Evolutionary conservation across 2,888 invertebrate genomes (phyloP).

Genomic region (Philopedon plagiatum): DNA sequence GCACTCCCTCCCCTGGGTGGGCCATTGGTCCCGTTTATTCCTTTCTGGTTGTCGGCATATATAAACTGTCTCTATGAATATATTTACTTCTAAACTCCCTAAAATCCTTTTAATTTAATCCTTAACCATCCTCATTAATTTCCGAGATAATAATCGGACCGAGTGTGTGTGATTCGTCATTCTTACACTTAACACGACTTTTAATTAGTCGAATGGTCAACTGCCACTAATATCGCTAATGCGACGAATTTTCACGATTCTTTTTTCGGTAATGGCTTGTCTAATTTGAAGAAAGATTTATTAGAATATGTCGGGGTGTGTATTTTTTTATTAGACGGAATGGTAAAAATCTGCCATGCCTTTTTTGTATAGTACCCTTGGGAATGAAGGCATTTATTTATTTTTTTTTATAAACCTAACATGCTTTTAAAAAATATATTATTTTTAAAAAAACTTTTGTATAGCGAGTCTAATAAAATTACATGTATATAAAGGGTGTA

Average conservation of each 20-base stretch:
- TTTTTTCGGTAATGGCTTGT: slow-evolving; percentile 50
- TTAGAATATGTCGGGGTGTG: slow-evolving; percentile 44
- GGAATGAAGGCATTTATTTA: slow-evolving; percentile 14
- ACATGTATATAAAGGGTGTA: too few relatives aligned
- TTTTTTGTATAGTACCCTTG: slow-evolving; percentile 20
- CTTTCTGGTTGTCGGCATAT: too few relatives aligned
- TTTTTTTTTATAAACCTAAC: background rate
- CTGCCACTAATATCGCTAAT: slow-evolving; percentile 44
- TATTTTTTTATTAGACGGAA: slow-evolving; percentile 20
- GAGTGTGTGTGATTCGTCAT: slow-evolving; percentile 50
- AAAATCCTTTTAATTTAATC: slow-evolving; percentile 40
- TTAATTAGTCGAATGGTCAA: slow-evolving; percentile 48
- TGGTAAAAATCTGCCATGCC: slow-evolving; percentile 35
- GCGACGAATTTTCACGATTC: slow-evolving; percentile 41
- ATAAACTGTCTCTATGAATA: too few relatives aligned
- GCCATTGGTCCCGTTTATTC: too few relatives aligned
- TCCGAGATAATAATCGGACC: slow-evolving; percentile 34
- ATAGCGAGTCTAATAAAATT: too few relatives aligned
- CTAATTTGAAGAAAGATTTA: slow-evolving; percentile 49
- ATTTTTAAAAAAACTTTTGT: too few relatives aligned
- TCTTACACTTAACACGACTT: slow-evolving; percentile 47
- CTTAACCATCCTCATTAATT: slow-evolving; percentile 48
- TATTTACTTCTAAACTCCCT: background rate
- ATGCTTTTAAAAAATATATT: too few relatives aligned
- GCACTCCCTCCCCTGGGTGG: too few relatives aligned